Evolutionary conservation across 1,140 invertebrate species (phyloP), one percentile per base, ranked within the genome.

Genomic region (Drosophila nigromelanica): DNA sequence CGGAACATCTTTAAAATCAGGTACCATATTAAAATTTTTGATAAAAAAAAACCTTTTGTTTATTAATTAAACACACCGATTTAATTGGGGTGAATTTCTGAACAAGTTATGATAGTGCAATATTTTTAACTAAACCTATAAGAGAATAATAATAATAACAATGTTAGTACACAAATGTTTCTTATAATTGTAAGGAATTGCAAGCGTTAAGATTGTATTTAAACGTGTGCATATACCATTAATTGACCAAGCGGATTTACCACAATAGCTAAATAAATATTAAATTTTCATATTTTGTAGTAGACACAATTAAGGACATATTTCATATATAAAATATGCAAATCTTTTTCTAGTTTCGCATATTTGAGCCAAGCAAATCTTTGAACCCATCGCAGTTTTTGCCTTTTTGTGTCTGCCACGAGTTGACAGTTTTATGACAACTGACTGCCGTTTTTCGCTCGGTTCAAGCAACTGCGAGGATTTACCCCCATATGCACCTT

Each of bases 381-480:
- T 59, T 59, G 62, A 72, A 39, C 82, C 75, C 72, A 82, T 89
- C 78, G 71, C 48, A 86, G 69, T 68, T 62, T 74, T 75, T 35
- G 61, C 37, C 33, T 64, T 63, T 63, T 58, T 52, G 27, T 55
- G 75, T 68, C 66, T 73, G 66, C 54, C 43, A 69, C 70, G 59
- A 73, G 77, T 64, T 87, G 82, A 82, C 82, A 87, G 86, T 68
- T 82, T 82, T 87, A 87, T 82, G 83, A 76, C 72, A 89, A 78
- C 59, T 58, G 60, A 48, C 47, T 47, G 48, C 63, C 55, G 33
- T 59, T 68, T 56, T 43, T 4, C 1, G 21, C 24, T 24, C 54
- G 52, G 62, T 60, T 73, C 55, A 73, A 67, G 47, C 39, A 70
- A 63, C 51, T 70, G 14, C 35, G 21, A 50, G 51, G 45, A 21